Base-by-base conservation (phyloP, 2,797 vertebrate species). In the Phaenicophaeus curvirostris region DNA sequence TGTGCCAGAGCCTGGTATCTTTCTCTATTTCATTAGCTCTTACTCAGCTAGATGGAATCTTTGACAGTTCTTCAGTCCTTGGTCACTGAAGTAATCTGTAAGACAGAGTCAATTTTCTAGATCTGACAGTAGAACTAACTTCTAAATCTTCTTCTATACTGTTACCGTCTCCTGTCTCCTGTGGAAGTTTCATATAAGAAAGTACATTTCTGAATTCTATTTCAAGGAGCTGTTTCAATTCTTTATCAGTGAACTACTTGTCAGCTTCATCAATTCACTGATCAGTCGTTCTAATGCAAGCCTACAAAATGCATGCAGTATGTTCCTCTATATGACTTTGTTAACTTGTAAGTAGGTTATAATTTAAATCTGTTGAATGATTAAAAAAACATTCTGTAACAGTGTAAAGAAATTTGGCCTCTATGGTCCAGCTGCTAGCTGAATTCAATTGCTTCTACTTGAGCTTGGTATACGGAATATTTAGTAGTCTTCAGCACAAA, bases 91-190 rank as follows among this genome's bases (percentile, higher is more conserved):
- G 97, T 97, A 87, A 96, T 78, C 88, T 96, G 87, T 94, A 94
- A 97, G 55, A 78, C 78, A 95, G 95, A 97, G 94, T 97, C 93
- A 95, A 58, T 97, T 98, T 98, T 98, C 97, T 97, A 95, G 94
- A 96, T 73, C 90, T 97, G 48, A 71, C 87, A 95, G 95, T 89
- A 96, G 95, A 98, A 97, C 93, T 95, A 97, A 97, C 93, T 97
- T 97, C 82, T 95, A 96, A 95, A 50, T 95, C 67, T 95, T 96
- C 95, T 96, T 97, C 92, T 96, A 77, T 95, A 93, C 77, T 77
- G 91, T 78, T 72, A 92, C 87, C 96, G 66, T 55, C 21, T 89
- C 23, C 33, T 62, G 20, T n/a, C 85, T 97, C 96, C 94, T 96
- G 71, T 50, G 96, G 96, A 95, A 98, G 67, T 96, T 97, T 97